Evolutionary conservation across 2,113 vertebrate genomes (phyloP).

Genomic region (Callipepla californica): DNA sequence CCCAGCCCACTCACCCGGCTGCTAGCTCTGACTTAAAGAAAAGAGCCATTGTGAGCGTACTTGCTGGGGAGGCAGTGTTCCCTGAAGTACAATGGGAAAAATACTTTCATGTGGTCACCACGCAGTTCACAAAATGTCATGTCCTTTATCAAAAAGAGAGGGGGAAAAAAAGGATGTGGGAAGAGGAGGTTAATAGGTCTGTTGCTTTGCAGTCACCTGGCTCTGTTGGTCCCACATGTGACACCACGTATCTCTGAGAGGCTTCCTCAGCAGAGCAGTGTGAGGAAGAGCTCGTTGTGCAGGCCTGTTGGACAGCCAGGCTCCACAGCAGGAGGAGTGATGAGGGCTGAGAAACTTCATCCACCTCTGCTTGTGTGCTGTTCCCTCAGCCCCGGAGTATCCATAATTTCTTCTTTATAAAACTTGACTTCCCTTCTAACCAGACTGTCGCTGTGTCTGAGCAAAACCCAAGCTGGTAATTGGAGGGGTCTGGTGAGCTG

Average conservation of each 20-base stretch:
- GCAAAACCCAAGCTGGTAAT: background rate
- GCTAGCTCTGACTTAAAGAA: background rate
- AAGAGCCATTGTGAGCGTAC: background rate
- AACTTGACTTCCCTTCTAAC: background rate
- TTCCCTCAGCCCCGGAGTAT: background rate
- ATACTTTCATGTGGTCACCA: background rate
- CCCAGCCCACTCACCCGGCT: slow-evolving; percentile 12
- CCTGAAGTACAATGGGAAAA: background rate
- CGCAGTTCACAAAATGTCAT: background rate
- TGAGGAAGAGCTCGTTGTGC: background rate
- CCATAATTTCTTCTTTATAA: background rate
- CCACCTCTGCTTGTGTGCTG: fast-evolving
- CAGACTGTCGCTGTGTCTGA: background rate
- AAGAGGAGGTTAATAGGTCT: background rate
- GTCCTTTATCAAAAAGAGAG: background rate
- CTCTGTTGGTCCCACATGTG: background rate
- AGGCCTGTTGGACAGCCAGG: fast-evolving
- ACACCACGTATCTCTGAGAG: background rate
- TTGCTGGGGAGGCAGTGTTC: background rate
- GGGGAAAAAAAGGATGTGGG: background rate
- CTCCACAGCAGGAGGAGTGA: background rate
- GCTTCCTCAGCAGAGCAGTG: background rate
- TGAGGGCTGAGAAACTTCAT: background rate
- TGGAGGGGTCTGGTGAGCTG: background rate
- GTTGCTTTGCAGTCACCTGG: background rate